Evolutionary conservation across 2,888 invertebrate species (phyloP), one percentile per base, ranked within the genome.

Genomic region (Latrodectus hesperus): DNA sequence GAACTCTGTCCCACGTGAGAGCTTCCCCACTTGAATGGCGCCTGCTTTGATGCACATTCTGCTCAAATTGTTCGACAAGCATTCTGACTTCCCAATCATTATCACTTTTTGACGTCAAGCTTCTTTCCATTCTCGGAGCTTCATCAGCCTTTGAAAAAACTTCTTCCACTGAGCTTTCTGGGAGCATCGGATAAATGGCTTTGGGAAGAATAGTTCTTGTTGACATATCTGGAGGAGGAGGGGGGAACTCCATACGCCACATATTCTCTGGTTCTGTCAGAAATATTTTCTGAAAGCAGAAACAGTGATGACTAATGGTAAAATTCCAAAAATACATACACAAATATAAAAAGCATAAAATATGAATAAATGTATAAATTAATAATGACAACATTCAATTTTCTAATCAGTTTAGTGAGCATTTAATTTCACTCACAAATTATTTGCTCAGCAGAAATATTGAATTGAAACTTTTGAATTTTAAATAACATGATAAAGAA

Each of bases 61-160:
- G 92, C 49, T 95, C 95, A 90, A 96, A 93, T 91, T 96, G 95
- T 89, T 95, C 94, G 0, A 96, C 96, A 64, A 96, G 92, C 95
- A 96, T 95, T 92, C 94, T 94, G 0, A 96, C 95, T 92, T 96
- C 96, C 96, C 96, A 96, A 91, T 92, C 91, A 79, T 90, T 90
- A 22, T 83, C 75, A 17, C 26, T 67, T 52, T 79, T 53, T 16
- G 16, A 4, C n/a, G 75, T 17, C 26, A 75, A 75, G 12, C 52
- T n/a, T 11, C 65, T 64, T 1, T 79, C 67, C 12, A 38, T 14
- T 55, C 49, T 3, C 6, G 9, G 14, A 14, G 65, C 10, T n/a
- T 74, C 79, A 14, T 85, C 85, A 60, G 60, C 74, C 0, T 65
- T 6, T 5, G 53, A 60, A n/a, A 49, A 26, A 14, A 81, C n/a